Percentiles rank a stretch among this genome's conserved stretches.
Evolutionary conservation across 2,797 vertebrate genomes (phyloP).

Genomic region (Pangasius djambal): DNA sequence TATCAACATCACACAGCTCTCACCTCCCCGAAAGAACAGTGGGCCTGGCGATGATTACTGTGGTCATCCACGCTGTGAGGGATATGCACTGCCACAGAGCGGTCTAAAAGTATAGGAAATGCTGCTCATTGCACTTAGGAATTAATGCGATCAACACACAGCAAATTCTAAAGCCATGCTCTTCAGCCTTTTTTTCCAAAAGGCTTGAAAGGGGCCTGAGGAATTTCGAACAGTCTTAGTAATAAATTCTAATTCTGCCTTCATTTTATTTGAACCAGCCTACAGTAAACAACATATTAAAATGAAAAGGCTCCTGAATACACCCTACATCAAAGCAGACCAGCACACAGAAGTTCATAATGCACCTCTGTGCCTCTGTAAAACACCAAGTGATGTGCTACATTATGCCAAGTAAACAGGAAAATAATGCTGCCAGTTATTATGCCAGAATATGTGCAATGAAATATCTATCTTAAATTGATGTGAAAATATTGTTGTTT

Average conservation of each 20-base stretch:
- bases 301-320: conserved; percentile 17
- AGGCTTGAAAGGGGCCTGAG: neutral
- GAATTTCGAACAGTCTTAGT: conserved; percentile 1
- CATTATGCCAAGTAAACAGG: neutral
- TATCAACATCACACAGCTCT: conserved; percentile 36
- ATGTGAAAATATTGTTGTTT: neutral
- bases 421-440: neutral
- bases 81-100: neutral
- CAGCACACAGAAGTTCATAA: conserved; percentile 6
- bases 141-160: neutral
- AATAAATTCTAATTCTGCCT: neutral
- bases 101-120: neutral
- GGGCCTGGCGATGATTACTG: neutral
- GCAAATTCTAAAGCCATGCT: neutral
- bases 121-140: neutral
- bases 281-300: conserved; percentile 8
- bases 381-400: neutral
- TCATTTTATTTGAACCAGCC: neutral
- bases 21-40: conserved; percentile 5
- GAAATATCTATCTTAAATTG: neutral
- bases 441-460: neutral
- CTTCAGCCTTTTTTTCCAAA: neutral
- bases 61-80: neutral
- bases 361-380: neutral
- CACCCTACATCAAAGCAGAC: neutral